These are phyloP conservation scores for Corythornis cristatus DNA, from an alignment of 2,113 vertebrate genomes.

Conservation along the genomic window DNA sequence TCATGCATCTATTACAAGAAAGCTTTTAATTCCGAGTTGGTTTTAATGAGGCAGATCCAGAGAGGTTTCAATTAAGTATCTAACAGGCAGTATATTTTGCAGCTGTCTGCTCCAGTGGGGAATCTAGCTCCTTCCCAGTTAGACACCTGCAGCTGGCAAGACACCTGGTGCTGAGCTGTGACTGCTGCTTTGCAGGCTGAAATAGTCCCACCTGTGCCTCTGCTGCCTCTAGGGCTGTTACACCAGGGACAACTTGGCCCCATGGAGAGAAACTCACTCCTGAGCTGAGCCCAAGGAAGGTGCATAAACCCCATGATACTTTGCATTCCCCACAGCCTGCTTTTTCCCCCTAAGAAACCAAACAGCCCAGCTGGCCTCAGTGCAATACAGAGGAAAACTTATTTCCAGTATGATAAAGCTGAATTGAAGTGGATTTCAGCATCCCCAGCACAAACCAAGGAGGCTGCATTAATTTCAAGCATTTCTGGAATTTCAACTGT, in stretches of 20 bases:
- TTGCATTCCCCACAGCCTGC: neutral
- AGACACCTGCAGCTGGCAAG: neutral
- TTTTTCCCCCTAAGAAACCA: neutral
- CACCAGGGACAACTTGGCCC: neutral
- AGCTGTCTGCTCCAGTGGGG: neutral
- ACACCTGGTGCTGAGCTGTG: neutral
- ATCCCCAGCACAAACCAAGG: neutral
- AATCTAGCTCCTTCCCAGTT: neutral
- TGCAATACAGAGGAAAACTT: neutral
- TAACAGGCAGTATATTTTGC: neutral
- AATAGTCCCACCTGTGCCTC: neutral
- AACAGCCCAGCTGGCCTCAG: neutral
- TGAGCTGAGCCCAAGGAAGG: neutral
- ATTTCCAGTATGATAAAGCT: neutral
- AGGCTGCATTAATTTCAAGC: neutral
- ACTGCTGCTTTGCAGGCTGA: neutral
- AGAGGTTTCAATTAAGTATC: neutral
- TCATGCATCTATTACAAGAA: neutral
- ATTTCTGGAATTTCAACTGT: slow-evolving; percentile 27
- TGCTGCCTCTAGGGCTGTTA: neutral
- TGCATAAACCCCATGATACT: neutral
- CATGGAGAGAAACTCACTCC: rapidly evolving
- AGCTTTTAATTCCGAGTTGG: neutral
- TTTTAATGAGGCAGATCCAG: neutral
- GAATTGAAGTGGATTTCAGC: neutral